Conservation (phyloP, 2,797 vertebrate genomes). For the Paramormyrops hopkinsi region DNA sequence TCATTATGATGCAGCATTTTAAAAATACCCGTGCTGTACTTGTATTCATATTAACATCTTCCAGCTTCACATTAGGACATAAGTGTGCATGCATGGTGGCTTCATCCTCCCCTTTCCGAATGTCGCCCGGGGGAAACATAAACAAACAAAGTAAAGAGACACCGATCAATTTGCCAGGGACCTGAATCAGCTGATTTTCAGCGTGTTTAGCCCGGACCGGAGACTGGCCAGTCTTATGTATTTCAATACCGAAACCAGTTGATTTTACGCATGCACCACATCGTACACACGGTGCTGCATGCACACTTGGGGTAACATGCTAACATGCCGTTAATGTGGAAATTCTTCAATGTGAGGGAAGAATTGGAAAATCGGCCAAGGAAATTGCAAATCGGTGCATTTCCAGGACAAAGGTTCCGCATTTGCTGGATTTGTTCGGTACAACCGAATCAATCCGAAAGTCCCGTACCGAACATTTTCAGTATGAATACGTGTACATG, state of each 20-base stretch:
- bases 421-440: not conserved
- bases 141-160: not conserved
- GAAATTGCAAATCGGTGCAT: not conserved
- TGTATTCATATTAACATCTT: not conserved
- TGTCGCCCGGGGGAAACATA: not conserved
- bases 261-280: not conserved
- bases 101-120: not conserved
- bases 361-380: not conserved
- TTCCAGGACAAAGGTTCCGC: not conserved
- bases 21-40: not conserved
- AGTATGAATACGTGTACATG: not conserved
- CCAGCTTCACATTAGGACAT: not conserved
- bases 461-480: not conserved
- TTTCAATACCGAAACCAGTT: not conserved
- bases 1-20: not conserved
- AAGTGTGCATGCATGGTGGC: not conserved
- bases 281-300: not conserved
- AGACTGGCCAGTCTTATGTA: not conserved
- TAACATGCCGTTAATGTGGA: not conserved
- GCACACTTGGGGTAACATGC: not conserved
- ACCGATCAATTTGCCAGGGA: not conserved
- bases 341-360: not conserved
- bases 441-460: not conserved
- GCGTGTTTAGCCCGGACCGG: no score
- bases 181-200: not conserved